A percentile compares a stretch with the other conserved stretches of the same genome.
Evolutionary conservation across 2,888 invertebrate species (phyloP).

Genomic region (Alloplasta piceator): DNA sequence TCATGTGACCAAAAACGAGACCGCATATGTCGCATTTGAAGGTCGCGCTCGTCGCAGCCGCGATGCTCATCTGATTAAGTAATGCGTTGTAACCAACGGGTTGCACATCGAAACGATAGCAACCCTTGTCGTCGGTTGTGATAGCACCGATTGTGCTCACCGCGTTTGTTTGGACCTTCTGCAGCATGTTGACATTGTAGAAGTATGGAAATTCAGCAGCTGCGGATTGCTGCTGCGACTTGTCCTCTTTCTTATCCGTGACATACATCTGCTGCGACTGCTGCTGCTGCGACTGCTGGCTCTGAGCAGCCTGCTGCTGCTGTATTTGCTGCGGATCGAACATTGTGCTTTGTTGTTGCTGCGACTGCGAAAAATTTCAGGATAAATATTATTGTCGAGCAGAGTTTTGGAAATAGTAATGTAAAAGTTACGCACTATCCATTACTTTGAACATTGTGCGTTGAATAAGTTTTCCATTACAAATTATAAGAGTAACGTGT

Average conservation of each 20-base stretch:
- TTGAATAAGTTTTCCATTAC: too few species aligned
- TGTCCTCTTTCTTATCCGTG: constrained; percentile 81
- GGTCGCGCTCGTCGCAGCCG: constrained; percentile 89
- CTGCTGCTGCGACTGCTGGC: constrained; percentile 85
- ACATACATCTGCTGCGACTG: constrained; percentile 81
- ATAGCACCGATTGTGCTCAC: constrained; percentile 83
- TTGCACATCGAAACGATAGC: constrained; percentile 84
- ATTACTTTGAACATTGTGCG: too few species aligned
- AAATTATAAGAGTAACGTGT: too few species aligned
- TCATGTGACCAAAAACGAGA: constrained; percentile 92
- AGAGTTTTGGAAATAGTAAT: too few species aligned
- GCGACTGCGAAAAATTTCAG: not conserved
- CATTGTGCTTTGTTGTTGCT: constrained; percentile 75
- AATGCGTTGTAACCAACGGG: constrained; percentile 91
- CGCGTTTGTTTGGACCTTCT: constrained; percentile 83
- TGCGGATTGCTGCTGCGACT: constrained; percentile 79
- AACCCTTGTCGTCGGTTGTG: constrained; percentile 83
- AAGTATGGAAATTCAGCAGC: constrained; percentile 84
- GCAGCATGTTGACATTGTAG: constrained; percentile 84
- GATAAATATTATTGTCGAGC: not conserved
- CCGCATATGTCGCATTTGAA: constrained; percentile 96
- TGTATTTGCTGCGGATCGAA: constrained; percentile 85
- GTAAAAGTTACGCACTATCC: too few species aligned
- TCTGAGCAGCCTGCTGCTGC: constrained; percentile 85
- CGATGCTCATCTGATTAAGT: constrained; percentile 93